phyloP scores from a whole-genome alignment of 2,888 invertebrate species.

The Chymomyza caudatula region DNA sequence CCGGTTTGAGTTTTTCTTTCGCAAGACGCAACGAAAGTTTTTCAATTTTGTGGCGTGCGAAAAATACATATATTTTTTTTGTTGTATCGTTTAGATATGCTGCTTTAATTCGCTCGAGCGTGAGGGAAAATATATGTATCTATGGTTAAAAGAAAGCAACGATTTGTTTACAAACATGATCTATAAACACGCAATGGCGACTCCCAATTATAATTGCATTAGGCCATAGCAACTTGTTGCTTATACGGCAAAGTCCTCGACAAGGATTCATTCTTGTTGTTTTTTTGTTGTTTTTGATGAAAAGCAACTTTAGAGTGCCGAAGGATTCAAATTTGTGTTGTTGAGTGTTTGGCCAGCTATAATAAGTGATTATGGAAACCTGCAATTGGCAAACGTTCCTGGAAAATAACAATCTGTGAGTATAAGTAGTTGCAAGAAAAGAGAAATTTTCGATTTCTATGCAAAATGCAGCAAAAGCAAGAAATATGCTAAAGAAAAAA shows the following conservation, averaged over 20 bases:
- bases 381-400: slow-evolving; percentile 51
- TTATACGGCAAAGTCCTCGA: neutral
- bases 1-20: slow-evolving; percentile 41
- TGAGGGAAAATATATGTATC: neutral
- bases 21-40: slow-evolving; percentile 26
- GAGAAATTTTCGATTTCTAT: neutral
- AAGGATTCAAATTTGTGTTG: neutral
- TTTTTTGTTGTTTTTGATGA: neutral
- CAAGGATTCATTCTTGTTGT: neutral
- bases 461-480: slow-evolving; percentile 7
- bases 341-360: neutral
- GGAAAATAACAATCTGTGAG: slow-evolving; percentile 64
- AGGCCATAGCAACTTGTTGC: slow-evolving; percentile 29
- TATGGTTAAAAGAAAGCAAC: neutral
- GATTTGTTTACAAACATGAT: neutral
- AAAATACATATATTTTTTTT: neutral
- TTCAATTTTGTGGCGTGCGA: neutral
- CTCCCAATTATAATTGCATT: neutral
- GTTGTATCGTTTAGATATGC: neutral
- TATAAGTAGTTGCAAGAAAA: neutral
- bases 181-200: neutral
- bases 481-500: neutral
- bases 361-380: slow-evolving; percentile 33
- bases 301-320: neutral
- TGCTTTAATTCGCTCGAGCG: neutral